phyloP scores from a whole-genome alignment of 2,113 vertebrate genomes.

The Albula glossodonta region DNA sequence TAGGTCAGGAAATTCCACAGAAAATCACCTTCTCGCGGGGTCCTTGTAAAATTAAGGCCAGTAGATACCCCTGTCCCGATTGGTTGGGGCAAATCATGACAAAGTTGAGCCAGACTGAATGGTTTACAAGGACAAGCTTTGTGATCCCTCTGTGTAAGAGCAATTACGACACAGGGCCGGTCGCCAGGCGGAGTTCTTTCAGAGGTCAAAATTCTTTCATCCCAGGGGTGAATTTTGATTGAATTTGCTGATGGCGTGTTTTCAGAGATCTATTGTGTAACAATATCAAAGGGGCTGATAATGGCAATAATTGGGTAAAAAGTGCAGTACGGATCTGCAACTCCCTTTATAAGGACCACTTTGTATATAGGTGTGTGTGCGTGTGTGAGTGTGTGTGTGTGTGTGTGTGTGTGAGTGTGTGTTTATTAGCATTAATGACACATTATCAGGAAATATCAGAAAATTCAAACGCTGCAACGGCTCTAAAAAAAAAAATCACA shows the following conservation, averaged over 20 bases:
- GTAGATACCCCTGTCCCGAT: not conserved
- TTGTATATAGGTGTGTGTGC: not conserved
- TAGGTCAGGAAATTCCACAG: not conserved
- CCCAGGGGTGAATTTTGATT: not conserved
- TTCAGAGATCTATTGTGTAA: not conserved
- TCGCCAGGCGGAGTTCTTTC: not conserved
- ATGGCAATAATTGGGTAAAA: not conserved
- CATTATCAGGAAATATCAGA: slow-evolving; percentile 24
- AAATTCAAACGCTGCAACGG: slow-evolving; percentile 23
- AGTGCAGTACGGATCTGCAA: not conserved
- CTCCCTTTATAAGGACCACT: not conserved
- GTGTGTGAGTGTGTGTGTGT: not conserved
- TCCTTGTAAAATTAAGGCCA: slow-evolving; percentile 10
- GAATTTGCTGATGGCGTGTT: not conserved
- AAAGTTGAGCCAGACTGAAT: not conserved
- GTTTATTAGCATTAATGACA: not conserved
- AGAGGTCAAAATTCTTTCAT: not conserved
- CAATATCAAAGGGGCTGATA: not conserved
- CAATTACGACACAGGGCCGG: not conserved
- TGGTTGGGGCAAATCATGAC: not conserved
- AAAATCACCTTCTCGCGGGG: not conserved
- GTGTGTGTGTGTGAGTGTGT: slow-evolving; percentile 5
- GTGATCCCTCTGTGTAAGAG: not conserved
- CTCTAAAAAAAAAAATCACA: slow-evolving; percentile 38
- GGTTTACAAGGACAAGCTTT: not conserved